Evolutionary conservation across 2,888 invertebrate species (phyloP).

Genomic region (Hartigia nigra): DNA sequence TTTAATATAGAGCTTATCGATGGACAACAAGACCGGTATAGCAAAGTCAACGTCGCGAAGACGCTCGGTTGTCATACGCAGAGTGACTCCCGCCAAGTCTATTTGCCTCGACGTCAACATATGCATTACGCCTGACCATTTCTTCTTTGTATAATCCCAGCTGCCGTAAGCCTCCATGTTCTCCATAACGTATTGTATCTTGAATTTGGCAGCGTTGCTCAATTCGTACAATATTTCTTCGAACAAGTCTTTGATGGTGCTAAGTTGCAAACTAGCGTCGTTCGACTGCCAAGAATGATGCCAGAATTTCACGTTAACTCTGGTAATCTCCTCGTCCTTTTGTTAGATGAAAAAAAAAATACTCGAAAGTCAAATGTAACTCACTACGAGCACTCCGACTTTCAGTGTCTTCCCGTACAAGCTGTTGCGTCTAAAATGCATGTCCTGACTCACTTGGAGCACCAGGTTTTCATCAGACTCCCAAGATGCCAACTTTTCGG

Average conservation of each 20-base stretch:
- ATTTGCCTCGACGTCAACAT: slow-evolving; percentile 34
- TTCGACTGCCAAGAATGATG: not conserved
- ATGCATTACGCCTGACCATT: slow-evolving; percentile 51
- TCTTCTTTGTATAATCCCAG: slow-evolving; percentile 26
- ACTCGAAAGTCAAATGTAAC: not conserved
- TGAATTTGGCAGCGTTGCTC: slow-evolving; percentile 48
- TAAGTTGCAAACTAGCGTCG: not conserved
- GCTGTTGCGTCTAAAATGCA: not conserved
- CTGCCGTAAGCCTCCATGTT: slow-evolving; percentile 36
- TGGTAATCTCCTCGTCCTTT: no score
- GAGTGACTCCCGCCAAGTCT: slow-evolving; percentile 47
- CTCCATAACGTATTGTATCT: slow-evolving; percentile 17
- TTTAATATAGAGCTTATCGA: slow-evolving; percentile 44
- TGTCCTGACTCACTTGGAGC: not conserved
- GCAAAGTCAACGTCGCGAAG: slow-evolving; percentile 49
- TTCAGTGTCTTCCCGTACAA: not conserved
- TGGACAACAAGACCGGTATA: slow-evolving; percentile 42
- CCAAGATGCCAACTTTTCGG: not conserved
- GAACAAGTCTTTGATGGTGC: not conserved
- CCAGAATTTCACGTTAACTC: not conserved
- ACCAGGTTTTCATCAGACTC: not conserved
- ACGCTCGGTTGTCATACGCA: slow-evolving; percentile 43
- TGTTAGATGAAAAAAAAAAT: no score
- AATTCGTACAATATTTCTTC: slow-evolving; percentile 44
- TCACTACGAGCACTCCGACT: not conserved